A percentile compares a stretch with the other conserved stretches of the same genome.
Evolutionary conservation across 2,797 vertebrate species (phyloP).

Genomic region (Melanotaenia nigrans): DNA sequence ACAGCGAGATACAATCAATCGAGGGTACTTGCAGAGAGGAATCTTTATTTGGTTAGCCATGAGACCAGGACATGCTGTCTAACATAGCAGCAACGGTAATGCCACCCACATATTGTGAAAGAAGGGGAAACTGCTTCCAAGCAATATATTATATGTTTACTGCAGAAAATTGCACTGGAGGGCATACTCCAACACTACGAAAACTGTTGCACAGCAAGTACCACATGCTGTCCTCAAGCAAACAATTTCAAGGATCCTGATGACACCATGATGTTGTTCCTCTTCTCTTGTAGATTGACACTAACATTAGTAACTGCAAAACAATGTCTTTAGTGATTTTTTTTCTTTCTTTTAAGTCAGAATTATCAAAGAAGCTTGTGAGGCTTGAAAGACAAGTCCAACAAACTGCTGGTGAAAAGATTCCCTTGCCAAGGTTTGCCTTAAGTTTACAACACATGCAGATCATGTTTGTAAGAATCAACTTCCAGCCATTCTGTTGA

Average conservation of each 20-base stretch:
- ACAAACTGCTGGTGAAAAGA: slow-evolving; percentile 17
- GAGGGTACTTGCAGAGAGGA: not conserved
- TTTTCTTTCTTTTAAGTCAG: not conserved
- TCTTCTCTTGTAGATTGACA: slow-evolving; percentile 17
- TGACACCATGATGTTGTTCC: slow-evolving; percentile 57
- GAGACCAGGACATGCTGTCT: slow-evolving; percentile 17
- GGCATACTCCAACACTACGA: slow-evolving; percentile 24
- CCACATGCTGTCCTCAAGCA: slow-evolving; percentile 50
- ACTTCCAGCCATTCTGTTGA: slow-evolving; percentile 64
- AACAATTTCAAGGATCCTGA: slow-evolving; percentile 59
- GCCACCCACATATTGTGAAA: slow-evolving; percentile 35
- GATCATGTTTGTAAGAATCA: slow-evolving; percentile 70
- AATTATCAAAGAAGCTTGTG: slow-evolving; percentile 6
- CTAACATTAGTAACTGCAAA: slow-evolving; percentile 17
- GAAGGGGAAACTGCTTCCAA: slow-evolving; percentile 9
- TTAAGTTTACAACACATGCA: slow-evolving; percentile 70
- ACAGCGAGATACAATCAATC: slow-evolving; percentile 24
- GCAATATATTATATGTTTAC: slow-evolving; percentile 27
- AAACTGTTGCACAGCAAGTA: slow-evolving; percentile 44
- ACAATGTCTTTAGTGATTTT: slow-evolving; percentile 22
- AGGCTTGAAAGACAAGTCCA: slow-evolving; percentile 3
- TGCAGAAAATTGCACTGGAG: slow-evolving; percentile 32
- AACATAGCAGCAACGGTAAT: slow-evolving; percentile 12
- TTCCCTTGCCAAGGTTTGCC: slow-evolving; percentile 33
- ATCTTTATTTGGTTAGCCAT: slow-evolving; percentile 9